Percentiles rank a stretch among this genome's conserved stretches.
These are phyloP conservation scores for Hylyphantes graminicola DNA, from an alignment of 1,140 invertebrate genomes.

Conservation along the genomic window DNA sequence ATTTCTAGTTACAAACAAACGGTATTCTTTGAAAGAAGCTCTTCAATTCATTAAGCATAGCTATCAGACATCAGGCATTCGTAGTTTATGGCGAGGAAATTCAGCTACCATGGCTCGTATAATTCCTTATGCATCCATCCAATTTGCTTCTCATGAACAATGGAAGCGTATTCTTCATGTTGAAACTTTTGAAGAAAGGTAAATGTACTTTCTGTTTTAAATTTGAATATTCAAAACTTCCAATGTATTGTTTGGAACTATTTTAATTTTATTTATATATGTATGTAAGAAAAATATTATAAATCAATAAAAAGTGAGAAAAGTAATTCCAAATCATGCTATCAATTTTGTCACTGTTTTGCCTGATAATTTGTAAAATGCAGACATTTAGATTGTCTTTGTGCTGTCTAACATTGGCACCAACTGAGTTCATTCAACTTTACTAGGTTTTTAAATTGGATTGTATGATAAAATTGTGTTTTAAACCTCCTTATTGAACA, in stretches of 20 bases:
- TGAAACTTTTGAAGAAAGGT: constrained; percentile 55
- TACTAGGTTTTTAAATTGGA: too few relatives aligned
- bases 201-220: not conserved
- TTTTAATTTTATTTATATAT: not conserved
- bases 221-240: not conserved
- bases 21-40: constrained; percentile 84
- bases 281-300: too few relatives aligned
- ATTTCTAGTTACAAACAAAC: constrained; percentile 72
- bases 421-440: too few relatives aligned
- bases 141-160: constrained; percentile 97
- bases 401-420: too few relatives aligned
- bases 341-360: too few relatives aligned
- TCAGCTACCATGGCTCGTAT: constrained; percentile 97
- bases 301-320: too few relatives aligned
- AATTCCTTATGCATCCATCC: constrained; percentile 95
- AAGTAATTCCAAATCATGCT: too few relatives aligned
- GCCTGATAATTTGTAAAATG: not conserved
- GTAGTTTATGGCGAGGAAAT: constrained; percentile 94
- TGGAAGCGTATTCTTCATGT: constrained; percentile 52
- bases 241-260: not conserved
- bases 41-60: constrained; percentile 77
- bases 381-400: not conserved
- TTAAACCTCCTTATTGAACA: too few relatives aligned
- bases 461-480: too few relatives aligned
- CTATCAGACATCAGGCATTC: constrained; percentile 71